Base-by-base conservation (phyloP, 2,888 invertebrate genomes). In the Pandemis cinnamomeana region DNA sequence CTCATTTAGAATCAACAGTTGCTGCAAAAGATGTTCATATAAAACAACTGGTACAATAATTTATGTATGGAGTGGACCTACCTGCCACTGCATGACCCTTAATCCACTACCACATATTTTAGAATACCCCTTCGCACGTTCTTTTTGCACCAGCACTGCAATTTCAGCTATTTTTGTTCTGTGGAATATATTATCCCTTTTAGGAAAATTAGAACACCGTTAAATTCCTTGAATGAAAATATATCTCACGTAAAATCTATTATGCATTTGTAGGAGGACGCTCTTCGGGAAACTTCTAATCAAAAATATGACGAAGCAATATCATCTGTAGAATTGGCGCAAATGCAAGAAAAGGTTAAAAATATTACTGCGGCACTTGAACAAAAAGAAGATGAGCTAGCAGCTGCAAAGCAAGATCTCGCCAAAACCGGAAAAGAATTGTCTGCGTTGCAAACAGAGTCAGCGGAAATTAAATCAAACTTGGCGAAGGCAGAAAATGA, bases 1-100 rank as follows among this genome's bases (percentile, higher is more conserved):
- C 94, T 83, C 94, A 91, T 77, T 94, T 93, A 88, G 96, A 95
- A 87, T 95, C 93, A 75, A 95, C 93, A 73, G 90, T 95, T 84
- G 91, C 94, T 72, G 94, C 94, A 53, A 96, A 96, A 92, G 95
- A 95, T 80, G 92, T 91, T 82, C 94, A 95, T 85, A 95, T 96
- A 78, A 95, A 95, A 81, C 95, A 95, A 89, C 90, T 96, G 95
- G 96, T 96, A 95, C 77, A 76, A 44, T 55, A 67, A 80, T 82
- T 81, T 20, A 72, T 68, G 68, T 78, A 72, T 67, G 72, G 78
- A 79, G 78, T 79, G 78, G 73, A 76, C 66, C 75, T 64, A 64
- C 41, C 51, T 61, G 64, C 78, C 80, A 78, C 78, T 76, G 83
- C 85, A 82, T 81, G 83, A 44, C 68, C 78, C 71, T 44, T 55